These are phyloP conservation scores for Elephantulus edwardii DNA, from an alignment of 2,113 vertebrate genomes.

Conservation along the genomic window DNA sequence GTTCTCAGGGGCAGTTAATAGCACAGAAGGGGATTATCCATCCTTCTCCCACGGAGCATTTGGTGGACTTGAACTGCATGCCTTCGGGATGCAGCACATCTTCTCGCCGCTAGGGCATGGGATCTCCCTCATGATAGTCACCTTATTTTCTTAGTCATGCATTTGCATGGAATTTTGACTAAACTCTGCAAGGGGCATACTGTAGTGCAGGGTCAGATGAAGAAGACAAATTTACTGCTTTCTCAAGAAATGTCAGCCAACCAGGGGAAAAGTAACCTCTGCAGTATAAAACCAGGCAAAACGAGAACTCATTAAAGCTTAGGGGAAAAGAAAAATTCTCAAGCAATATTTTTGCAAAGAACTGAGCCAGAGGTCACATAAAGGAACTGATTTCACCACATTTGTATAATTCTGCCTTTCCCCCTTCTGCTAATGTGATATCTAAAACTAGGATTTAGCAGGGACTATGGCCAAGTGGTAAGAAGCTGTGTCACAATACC, in stretches of 20 bases:
- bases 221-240: neutral
- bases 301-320: neutral
- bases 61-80: too few species aligned
- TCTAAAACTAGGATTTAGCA: neutral
- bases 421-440: neutral
- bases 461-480: too few species aligned
- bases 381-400: neutral
- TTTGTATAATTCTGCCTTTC: neutral
- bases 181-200: neutral
- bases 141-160: neutral
- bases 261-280: neutral
- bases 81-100: too few species aligned
- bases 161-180: neutral
- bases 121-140: too few species aligned
- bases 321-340: neutral
- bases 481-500: too few species aligned
- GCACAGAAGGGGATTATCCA: too few species aligned
- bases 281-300: too few species aligned
- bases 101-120: too few species aligned
- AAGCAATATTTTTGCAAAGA: neutral
- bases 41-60: too few species aligned
- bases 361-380: neutral
- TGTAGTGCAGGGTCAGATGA: neutral
- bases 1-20: too few species aligned
- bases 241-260: neutral